Conservation (phyloP, 2,797 vertebrate genomes). For the Scolopax rusticola region DNA sequence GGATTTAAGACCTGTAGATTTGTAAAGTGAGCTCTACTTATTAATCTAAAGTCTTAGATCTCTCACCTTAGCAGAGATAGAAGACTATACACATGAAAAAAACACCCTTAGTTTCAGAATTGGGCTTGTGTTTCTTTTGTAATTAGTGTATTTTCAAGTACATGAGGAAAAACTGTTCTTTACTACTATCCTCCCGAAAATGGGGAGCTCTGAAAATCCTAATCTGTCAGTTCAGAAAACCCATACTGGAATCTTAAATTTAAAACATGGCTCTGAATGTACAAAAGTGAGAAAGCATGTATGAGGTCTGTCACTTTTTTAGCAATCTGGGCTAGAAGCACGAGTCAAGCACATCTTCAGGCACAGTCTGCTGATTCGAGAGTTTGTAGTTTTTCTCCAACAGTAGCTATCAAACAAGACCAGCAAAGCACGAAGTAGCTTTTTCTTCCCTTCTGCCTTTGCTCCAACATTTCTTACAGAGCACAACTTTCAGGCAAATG, state of each 20-base stretch:
- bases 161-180: neutral
- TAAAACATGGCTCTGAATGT: neutral
- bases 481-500: neutral
- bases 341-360: neutral
- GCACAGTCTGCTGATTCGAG: neutral
- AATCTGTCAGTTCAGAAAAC: neutral
- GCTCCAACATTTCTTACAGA: neutral
- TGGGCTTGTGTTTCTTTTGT: neutral
- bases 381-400: neutral
- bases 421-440: neutral
- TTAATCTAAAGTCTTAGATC: neutral
- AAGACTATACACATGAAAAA: rapidly evolving
- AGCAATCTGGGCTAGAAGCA: neutral
- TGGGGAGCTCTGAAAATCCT: neutral
- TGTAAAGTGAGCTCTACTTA: neutral
- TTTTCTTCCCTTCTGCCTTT: neutral
- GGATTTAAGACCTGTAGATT: neutral
- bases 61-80: neutral
- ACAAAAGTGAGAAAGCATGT: neutral
- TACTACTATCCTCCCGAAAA: neutral
- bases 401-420: neutral
- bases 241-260: neutral
- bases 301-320: neutral
- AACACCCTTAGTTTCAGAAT: neutral
- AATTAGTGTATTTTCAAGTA: neutral